A percentile compares a stretch with the other conserved stretches of the same genome.
These are phyloP conservation scores for Cancer borealis DNA, from an alignment of 2,888 invertebrate genomes.

Conservation along the genomic window DNA sequence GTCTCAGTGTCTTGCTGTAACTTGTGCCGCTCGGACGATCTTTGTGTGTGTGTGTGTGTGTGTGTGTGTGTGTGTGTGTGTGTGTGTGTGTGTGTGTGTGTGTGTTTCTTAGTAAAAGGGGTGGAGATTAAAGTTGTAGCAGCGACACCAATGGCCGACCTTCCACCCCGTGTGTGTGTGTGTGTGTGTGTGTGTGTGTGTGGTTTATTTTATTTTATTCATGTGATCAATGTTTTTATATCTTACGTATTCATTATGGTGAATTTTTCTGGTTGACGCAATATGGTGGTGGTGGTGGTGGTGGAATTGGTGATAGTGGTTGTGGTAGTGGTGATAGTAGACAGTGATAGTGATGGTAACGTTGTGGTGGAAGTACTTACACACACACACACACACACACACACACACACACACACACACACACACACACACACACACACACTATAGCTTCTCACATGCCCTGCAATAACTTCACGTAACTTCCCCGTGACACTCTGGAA, in stretches of 20 bases:
- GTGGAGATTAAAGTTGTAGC: background rate
- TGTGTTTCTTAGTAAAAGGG: slow-evolving; percentile 5
- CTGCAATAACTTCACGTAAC: background rate
- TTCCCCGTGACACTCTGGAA: background rate
- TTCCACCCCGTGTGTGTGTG: background rate
- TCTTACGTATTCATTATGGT: background rate
- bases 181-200: slow-evolving; percentile 14
- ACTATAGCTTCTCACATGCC: background rate
- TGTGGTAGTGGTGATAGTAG: background rate
- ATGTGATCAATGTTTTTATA: background rate
- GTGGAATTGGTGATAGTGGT: background rate
- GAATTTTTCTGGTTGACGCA: background rate
- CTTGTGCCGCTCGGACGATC: slow-evolving; percentile 17
- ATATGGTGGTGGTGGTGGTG: background rate
- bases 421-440: background rate
- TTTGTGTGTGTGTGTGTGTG: slow-evolving; percentile 9
- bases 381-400: slow-evolving; percentile 20
- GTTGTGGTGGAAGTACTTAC: background rate
- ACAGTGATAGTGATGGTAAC: background rate
- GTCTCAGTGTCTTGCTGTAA: background rate
- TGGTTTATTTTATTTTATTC: background rate
- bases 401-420: background rate
- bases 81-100: slow-evolving; percentile 40
- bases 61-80: slow-evolving; percentile 36
- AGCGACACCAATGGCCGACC: background rate